Evolutionary conservation across 2,113 vertebrate genomes (phyloP).

Genomic region (Fregata magnificens): DNA sequence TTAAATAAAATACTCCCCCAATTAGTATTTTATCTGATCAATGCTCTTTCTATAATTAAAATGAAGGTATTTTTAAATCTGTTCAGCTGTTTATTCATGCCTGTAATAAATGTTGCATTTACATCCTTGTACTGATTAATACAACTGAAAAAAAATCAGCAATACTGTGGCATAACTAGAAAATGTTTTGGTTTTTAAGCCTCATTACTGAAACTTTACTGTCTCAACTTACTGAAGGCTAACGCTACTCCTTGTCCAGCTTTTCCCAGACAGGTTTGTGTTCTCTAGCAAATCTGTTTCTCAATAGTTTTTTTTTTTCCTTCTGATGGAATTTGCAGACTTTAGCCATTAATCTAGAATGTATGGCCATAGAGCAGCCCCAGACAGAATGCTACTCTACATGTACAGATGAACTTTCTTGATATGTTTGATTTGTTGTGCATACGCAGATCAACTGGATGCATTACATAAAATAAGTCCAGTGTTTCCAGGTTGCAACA

Average conservation of each 20-base stretch:
- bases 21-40: background rate
- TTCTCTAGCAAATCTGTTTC: background rate
- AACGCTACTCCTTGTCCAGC: background rate
- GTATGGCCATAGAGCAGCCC: background rate
- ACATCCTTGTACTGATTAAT: background rate
- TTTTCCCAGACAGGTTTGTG: background rate
- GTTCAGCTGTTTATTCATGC: background rate
- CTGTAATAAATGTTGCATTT: background rate
- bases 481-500: background rate
- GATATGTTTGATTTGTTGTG: background rate
- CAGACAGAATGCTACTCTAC: background rate
- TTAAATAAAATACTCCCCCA: background rate
- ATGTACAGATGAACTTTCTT: background rate
- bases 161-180: background rate
- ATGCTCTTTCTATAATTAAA: background rate
- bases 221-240: background rate
- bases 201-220: background rate
- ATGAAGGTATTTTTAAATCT: background rate
- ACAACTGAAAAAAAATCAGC: background rate
- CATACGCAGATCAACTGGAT: background rate
- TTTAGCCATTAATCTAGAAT: background rate
- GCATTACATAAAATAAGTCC: background rate
- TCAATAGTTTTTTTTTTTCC: background rate
- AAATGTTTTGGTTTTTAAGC: background rate
- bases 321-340: background rate